Evolutionary conservation across 2,797 vertebrate species (phyloP).

Genomic region (Catostomus latipinnis): DNA sequence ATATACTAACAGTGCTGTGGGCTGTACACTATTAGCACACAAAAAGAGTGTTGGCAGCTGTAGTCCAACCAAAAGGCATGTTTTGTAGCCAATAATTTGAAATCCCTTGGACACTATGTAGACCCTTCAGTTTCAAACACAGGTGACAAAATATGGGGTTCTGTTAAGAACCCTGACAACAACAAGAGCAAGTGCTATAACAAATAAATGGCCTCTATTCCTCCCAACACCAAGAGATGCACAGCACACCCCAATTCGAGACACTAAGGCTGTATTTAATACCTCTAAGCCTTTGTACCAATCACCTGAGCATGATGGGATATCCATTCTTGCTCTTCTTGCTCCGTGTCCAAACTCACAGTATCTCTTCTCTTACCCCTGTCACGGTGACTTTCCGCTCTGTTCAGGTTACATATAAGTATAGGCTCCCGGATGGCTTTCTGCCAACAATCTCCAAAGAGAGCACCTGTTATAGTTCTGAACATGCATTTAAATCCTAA

Average conservation of each 20-base stretch:
- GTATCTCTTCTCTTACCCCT: background rate
- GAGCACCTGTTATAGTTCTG: conserved; percentile 53
- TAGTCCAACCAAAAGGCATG: no score
- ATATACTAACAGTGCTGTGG: no score
- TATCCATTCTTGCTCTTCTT: conserved; percentile 27
- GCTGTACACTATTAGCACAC: background rate
- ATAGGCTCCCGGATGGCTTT: conserved; percentile 50
- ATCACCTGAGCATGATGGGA: conserved; percentile 12
- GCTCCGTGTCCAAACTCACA: conserved; percentile 9
- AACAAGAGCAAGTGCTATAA: conserved; percentile 7
- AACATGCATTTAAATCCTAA: conserved; percentile 62
- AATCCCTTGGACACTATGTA: background rate
- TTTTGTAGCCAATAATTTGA: background rate
- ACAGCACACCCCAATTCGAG: conserved; percentile 1
- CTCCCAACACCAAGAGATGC: background rate
- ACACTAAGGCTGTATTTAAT: conserved; percentile 36
- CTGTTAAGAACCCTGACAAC: conserved; percentile 8
- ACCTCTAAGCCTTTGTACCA: conserved; percentile 25
- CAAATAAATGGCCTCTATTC: conserved; percentile 38
- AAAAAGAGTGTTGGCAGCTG: background rate
- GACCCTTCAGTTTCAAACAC: background rate
- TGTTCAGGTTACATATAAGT: conserved; percentile 44
- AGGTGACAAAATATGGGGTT: conserved; percentile 6
- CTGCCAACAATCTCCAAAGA: conserved; percentile 51
- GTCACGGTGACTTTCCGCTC: conserved; percentile 35